phyloP scores from a whole-genome alignment of 2,113 vertebrate species.

The Camarhynchus parvulus region DNA sequence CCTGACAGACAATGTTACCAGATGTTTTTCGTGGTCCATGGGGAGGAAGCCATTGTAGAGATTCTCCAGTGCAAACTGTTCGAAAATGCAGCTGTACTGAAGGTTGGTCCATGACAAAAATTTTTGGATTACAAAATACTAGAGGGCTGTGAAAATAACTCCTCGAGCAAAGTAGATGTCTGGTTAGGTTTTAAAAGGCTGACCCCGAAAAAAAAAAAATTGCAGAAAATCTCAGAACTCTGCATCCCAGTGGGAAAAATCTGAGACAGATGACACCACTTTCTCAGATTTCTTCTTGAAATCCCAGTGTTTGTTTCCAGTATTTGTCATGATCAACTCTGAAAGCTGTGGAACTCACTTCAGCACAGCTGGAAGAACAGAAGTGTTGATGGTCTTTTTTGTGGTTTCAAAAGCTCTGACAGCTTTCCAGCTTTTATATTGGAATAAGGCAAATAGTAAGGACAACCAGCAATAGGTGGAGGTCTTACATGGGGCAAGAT shows the following conservation, averaged over 20 bases:
- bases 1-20: conserved; percentile 92
- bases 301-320: not conserved
- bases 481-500: not conserved
- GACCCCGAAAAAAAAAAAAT: not conserved
- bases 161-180: not conserved
- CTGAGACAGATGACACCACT: fast-evolving
- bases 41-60: conserved; percentile 93
- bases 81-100: conserved; percentile 87
- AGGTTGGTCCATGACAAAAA: conserved; percentile 74
- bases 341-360: not conserved
- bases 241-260: not conserved
- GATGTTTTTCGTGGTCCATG: conserved; percentile 92
- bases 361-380: not conserved
- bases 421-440: not conserved
- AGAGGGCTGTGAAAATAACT: not conserved
- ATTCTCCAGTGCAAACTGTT: conserved; percentile 91
- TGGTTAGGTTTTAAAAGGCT: not conserved
- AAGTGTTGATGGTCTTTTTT: not conserved
- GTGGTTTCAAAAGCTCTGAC: not conserved
- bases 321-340: not conserved
- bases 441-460: not conserved
- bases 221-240: not conserved
- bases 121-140: not conserved
- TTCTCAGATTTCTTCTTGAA: not conserved
- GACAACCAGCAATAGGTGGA: not conserved